These are phyloP conservation scores for Amazona guildingii DNA, from an alignment of 2,113 vertebrate species.

Conservation along the genomic window DNA sequence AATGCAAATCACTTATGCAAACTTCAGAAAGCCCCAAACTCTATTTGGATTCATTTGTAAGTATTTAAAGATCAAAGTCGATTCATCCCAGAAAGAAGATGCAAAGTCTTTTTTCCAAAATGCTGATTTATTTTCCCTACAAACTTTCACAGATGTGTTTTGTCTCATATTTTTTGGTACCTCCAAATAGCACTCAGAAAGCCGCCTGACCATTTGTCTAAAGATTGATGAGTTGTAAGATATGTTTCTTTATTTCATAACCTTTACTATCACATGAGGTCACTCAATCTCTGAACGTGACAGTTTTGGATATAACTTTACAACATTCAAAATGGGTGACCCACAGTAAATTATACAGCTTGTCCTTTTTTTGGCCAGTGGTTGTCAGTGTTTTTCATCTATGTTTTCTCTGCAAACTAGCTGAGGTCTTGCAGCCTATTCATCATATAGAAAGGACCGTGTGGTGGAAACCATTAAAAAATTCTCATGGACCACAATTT, in stretches of 20 bases:
- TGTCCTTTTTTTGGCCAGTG: not conserved
- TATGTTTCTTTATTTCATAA: slow-evolving; percentile 27
- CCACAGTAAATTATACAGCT: not conserved
- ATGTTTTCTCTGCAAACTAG: not conserved
- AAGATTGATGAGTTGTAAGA: slow-evolving; percentile 13
- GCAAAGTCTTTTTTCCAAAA: not conserved
- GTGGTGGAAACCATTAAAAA: not conserved
- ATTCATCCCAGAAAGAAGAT: not conserved
- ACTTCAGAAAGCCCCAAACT: slow-evolving; percentile 35
- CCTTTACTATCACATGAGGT: not conserved
- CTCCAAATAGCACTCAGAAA: not conserved
- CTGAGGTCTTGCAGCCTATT: not conserved
- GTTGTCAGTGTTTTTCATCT: slow-evolving; percentile 38
- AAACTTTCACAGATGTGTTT: slow-evolving; percentile 14
- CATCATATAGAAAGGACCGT: not conserved
- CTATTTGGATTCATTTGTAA: slow-evolving; percentile 55
- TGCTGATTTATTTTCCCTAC: not conserved
- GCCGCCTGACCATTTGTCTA: not conserved
- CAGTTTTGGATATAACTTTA: slow-evolving; percentile 17
- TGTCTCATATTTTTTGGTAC: not conserved
- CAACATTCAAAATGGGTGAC: not conserved
- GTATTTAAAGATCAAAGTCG: slow-evolving; percentile 48
- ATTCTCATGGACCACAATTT: not conserved
- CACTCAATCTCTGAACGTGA: slow-evolving; percentile 27
- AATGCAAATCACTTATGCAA: slow-evolving; percentile 44